A percentile compares a stretch with the other conserved stretches of the same genome.
Evolutionary conservation across 2,797 vertebrate genomes (phyloP).

Genomic region (Eleutherodactylus coqui): DNA sequence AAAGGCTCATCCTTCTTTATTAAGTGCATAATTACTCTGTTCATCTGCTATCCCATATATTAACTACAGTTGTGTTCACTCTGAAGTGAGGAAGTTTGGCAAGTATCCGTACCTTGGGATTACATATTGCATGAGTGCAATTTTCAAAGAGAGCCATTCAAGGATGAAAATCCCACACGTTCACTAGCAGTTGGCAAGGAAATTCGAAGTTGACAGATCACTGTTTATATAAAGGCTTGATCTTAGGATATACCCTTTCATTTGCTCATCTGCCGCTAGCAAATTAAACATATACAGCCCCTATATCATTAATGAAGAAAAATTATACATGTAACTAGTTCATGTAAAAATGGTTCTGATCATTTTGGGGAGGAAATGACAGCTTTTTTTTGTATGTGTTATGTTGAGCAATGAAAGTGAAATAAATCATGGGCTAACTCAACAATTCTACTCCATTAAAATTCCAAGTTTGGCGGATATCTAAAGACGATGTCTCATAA

Average conservation of each 20-base stretch:
- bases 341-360: not conserved
- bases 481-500: too few relatives aligned
- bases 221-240: conserved; percentile 36
- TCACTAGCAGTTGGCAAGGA: conserved; percentile 40
- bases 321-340: conserved; percentile 57
- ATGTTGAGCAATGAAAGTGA: not conserved
- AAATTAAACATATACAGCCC: conserved; percentile 26
- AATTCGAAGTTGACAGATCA: conserved; percentile 48
- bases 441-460: not conserved
- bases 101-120: conserved; percentile 39
- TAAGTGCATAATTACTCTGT: conserved; percentile 42
- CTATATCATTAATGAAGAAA: not conserved
- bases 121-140: conserved; percentile 34
- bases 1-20: conserved; percentile 39
- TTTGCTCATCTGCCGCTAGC: conserved; percentile 25
- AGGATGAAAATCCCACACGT: conserved; percentile 39
- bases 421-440: too few relatives aligned
- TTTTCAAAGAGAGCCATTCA: conserved; percentile 54
- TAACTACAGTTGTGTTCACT: conserved; percentile 48
- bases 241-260: conserved; percentile 17
- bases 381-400: not conserved
- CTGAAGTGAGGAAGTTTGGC: conserved; percentile 36
- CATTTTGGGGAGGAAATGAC: not conserved
- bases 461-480: too few relatives aligned
- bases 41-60: conserved; percentile 50